Conservation (phyloP, 2,797 vertebrate species). For the Yasuhikotakia modesta region DNA sequence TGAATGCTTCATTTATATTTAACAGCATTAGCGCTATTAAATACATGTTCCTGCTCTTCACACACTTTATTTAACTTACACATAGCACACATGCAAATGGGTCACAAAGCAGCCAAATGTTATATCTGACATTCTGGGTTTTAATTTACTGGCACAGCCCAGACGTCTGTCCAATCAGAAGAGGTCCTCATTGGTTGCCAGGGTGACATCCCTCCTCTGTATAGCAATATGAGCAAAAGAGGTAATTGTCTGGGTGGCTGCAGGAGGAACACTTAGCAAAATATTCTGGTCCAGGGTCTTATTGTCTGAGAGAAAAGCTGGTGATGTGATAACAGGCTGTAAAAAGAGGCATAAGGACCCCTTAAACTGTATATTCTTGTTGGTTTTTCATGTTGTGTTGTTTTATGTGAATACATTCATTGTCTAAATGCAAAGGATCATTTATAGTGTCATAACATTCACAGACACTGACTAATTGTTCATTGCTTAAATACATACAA, state of each 20-base stretch:
- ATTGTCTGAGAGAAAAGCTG: slow-evolving; percentile 28
- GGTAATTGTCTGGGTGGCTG: slow-evolving; percentile 62
- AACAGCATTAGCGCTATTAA: slow-evolving; percentile 30
- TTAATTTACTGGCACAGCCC: slow-evolving; percentile 62
- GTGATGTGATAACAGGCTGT: slow-evolving; percentile 26
- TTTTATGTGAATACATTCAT: slow-evolving; percentile 45
- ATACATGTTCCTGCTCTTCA: slow-evolving; percentile 17
- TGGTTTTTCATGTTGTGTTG: no score
- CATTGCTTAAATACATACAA: slow-evolving; percentile 33
- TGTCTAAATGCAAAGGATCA: slow-evolving; percentile 28
- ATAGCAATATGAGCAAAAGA: slow-evolving; percentile 58
- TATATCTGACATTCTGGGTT: slow-evolving; percentile 67
- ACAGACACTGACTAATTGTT: slow-evolving; percentile 43
- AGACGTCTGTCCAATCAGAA: slow-evolving; percentile 65
- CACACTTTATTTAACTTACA: slow-evolving; percentile 49
- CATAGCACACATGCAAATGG: slow-evolving; percentile 38
- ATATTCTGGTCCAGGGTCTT: slow-evolving; percentile 56
- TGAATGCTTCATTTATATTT: slow-evolving; percentile 39
- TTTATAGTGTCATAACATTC: slow-evolving; percentile 24
- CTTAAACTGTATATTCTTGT: slow-evolving; percentile 15
- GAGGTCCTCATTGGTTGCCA: slow-evolving; percentile 71
- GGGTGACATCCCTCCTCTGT: slow-evolving; percentile 64
- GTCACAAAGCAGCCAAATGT: slow-evolving; percentile 69
- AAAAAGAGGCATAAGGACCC: slow-evolving; percentile 33
- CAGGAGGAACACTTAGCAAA: slow-evolving; percentile 66